Conservation (phyloP, 2,797 vertebrate genomes). For the Melanotaenia pygmaea region DNA sequence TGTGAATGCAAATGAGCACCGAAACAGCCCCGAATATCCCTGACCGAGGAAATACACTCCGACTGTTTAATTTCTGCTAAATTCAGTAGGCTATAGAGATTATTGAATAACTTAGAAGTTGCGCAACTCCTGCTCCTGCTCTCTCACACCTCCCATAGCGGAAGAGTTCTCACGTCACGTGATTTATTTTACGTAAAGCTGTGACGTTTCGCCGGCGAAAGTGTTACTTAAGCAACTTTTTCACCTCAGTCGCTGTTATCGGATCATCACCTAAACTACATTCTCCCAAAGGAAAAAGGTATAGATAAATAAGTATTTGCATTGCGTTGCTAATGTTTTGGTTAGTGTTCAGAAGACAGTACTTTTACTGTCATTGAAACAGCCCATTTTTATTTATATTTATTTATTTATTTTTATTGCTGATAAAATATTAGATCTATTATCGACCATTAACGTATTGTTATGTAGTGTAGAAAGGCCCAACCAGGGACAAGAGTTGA, state of each 20-base stretch:
- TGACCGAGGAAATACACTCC: rapidly evolving
- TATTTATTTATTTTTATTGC: neutral
- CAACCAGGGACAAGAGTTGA: too few species aligned
- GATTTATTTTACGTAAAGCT: constrained; percentile 8
- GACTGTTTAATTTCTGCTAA: rapidly evolving
- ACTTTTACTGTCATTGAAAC: neutral
- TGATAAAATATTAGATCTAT: neutral
- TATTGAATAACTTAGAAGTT: constrained; percentile 23
- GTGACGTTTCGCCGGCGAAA: constrained; percentile 52
- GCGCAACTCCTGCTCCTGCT: constrained; percentile 2
- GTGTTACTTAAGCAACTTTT: constrained; percentile 59
- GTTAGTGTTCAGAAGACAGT: neutral
- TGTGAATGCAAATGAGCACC: rapidly evolving
- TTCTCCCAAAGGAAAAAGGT: constrained; percentile 35
- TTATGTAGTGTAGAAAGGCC: too few species aligned
- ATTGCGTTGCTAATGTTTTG: neutral
- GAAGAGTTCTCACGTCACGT: neutral
- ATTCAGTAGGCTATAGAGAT: too few species aligned
- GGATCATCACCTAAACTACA: constrained; percentile 7
- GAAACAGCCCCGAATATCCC: rapidly evolving
- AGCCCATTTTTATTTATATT: neutral
- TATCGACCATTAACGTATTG: neutral
- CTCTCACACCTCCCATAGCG: constrained; percentile 66
- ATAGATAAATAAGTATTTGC: neutral
- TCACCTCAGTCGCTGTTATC: neutral